Base-by-base conservation (phyloP, 2,888 invertebrate genomes). In the Lutraria lutraria region DNA sequence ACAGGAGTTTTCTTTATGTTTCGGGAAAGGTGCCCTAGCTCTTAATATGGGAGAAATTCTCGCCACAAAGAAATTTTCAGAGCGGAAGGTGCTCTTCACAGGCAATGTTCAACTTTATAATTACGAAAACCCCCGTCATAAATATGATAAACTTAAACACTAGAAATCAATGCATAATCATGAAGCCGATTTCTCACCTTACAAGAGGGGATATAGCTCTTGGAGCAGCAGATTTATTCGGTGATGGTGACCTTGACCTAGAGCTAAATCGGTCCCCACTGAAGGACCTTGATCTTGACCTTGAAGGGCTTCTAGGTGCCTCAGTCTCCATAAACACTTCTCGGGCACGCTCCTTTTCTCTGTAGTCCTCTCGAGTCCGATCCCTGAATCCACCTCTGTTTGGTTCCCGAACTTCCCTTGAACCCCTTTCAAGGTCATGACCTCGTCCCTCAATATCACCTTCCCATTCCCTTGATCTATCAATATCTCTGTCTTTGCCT, bases 281-380 rank as follows among this genome's bases (percentile, higher is more conserved):
- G 43, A 81, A 91, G 79, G 92, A 90, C 85, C 93, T 90, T 87
- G 92, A 92, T 80, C 92, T 87, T 76, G 92, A 92, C 76, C 93
- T 90, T 54, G 93, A 86, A 21, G 94, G 94, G 87, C 94, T 94
- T 86, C 93, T 91, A 13, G 93, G 93, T 29, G 92, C 92, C 80
- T 92, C 90, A n/a, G 90, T 90, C 54, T 92, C 92, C 88, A 90
- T 89, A 43, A 63, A 91, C 0, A 91, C 82, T 86, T 90, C 92
- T 83, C 90, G 63, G 10, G 91, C 85, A 81, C 89, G 89, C 81
- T 93, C 93, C 68, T 91, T 93, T 76, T 94, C 93, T 29, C 93
- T 89, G 43, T 92, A 90, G 68, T 92, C 92, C 56, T 91, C 91
- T 52, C 87, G 68, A 6, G 91, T 92, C 43, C 90, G 80, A 52